Base-by-base conservation (phyloP, 2,797 vertebrate genomes). In the Danio tinwini region DNA sequence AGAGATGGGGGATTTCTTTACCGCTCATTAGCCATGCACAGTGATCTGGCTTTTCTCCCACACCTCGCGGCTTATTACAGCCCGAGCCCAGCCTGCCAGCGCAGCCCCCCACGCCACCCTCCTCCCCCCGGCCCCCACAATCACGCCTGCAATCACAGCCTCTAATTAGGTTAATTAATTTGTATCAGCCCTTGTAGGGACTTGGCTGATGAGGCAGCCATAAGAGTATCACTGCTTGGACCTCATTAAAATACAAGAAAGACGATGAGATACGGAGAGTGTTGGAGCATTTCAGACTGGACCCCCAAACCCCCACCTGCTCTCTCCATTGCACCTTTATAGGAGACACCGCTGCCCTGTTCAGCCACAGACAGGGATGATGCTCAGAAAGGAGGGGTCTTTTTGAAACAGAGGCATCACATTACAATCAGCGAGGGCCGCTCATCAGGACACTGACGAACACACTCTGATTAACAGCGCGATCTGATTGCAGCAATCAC, bases 81-180 rank as follows among this genome's bases (percentile, higher is more conserved):
- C 96, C 96, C 94, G 93, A 95, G 94, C 95, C 93, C 93, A 95
- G 93, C 94, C 97, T 97, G 96, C 95, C 94, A 96, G 96, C 94
- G 88, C 92, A 93, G 90, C 95, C 95, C 96, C 92, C 61, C 21
- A 37, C 29, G 16, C 52, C 80, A 17, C 56, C 49, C 73, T 21
- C 49, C 85, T 87, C 84, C 81, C 85, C 86, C 82, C 80, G 89
- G 89, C 90, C 91, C 90, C 90, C 90, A 92, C 93, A 98, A 99
- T 98, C 97, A 97, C 95, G 96, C 95, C 96, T 95, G 97, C 97
- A 99, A 98, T 98, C 97, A 98, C 96, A 98, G 96, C 94, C 96
- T 96, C 97, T 98, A 98, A 99, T 99, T 98, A 98, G 97, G 96
- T 98, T 99, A 98, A 99, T 99, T 99, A 98, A 99, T 99, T 98